Percentiles rank a stretch among this genome's conserved stretches.
Conservation (phyloP, 2,888 invertebrate genomes). For the Cantharis rufa region DNA sequence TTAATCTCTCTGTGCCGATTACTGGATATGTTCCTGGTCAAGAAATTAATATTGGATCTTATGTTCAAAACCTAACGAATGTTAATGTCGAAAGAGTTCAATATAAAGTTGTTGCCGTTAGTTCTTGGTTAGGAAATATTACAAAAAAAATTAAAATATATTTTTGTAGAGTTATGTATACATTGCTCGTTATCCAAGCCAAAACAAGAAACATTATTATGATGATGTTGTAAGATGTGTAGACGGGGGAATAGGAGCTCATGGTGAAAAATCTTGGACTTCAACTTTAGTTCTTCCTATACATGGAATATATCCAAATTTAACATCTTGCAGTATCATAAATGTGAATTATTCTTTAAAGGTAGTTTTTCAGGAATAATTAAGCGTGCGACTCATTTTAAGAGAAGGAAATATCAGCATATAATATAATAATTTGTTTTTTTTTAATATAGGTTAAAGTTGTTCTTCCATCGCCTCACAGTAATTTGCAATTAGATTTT, state of each 20-base stretch:
- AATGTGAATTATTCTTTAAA: neutral
- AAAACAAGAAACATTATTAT: neutral
- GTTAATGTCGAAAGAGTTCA: slow-evolving; percentile 5
- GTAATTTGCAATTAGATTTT: neutral
- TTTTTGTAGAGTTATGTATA: slow-evolving; percentile 11
- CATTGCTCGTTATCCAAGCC: slow-evolving; percentile 5
- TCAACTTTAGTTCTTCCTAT: slow-evolving; percentile 41
- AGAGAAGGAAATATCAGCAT: too few relatives aligned
- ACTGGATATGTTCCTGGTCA: slow-evolving; percentile 79
- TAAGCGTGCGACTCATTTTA: too few relatives aligned
- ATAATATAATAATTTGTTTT: too few relatives aligned
- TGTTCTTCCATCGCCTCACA: neutral
- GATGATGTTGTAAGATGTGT: slow-evolving; percentile 21
- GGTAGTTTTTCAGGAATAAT: neutral
- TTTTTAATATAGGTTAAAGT: neutral
- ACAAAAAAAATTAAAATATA: neutral
- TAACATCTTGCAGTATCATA: neutral
- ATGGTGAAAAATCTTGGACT: slow-evolving; percentile 45
- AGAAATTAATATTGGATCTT: slow-evolving; percentile 69
- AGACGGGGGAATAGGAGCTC: slow-evolving; percentile 47
- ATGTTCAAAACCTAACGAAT: slow-evolving; percentile 72
- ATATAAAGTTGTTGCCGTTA: slow-evolving; percentile 10
- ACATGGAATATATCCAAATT: slow-evolving; percentile 40
- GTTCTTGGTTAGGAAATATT: neutral
- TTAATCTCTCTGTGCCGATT: slow-evolving; percentile 11